These are phyloP conservation scores for Nyctereutes procyonoides DNA, from an alignment of 2,113 vertebrate genomes.

Conservation along the genomic window DNA sequence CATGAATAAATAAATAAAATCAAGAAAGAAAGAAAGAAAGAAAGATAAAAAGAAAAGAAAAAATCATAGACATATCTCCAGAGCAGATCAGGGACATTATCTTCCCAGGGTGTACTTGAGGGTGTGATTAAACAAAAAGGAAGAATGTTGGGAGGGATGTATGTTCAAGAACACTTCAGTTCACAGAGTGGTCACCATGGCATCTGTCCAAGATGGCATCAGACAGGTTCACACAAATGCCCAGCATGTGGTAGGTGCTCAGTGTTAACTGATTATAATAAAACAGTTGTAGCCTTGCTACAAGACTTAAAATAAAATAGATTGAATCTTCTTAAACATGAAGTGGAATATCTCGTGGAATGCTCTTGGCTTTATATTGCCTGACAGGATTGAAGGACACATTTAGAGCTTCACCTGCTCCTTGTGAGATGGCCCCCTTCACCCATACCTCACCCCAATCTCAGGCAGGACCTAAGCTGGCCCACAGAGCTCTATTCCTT, in stretches of 20 bases:
- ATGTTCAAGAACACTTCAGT: background rate
- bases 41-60: background rate
- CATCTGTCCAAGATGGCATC: background rate
- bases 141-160: background rate
- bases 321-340: background rate
- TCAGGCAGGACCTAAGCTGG: background rate
- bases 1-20: no score
- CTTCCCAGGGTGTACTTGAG: background rate
- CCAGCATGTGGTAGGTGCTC: background rate
- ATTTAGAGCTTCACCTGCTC: background rate
- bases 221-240: background rate
- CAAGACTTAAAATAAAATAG: background rate
- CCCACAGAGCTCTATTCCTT: background rate
- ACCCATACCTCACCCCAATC: background rate
- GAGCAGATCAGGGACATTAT: background rate
- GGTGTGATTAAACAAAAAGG: background rate
- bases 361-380: background rate
- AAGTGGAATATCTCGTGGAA: background rate
- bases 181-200: background rate
- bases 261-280: background rate
- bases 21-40: no score
- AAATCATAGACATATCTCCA: background rate
- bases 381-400: background rate
- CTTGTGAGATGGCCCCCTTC: background rate
- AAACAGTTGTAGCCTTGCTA: background rate